Percentiles rank a stretch among this genome's conserved stretches.
These are phyloP conservation scores for Chrysaora quinquecirrha DNA, from an alignment of 30 jellyfish, hydroid and myxozoan genomes.

Conservation along the genomic window DNA sequence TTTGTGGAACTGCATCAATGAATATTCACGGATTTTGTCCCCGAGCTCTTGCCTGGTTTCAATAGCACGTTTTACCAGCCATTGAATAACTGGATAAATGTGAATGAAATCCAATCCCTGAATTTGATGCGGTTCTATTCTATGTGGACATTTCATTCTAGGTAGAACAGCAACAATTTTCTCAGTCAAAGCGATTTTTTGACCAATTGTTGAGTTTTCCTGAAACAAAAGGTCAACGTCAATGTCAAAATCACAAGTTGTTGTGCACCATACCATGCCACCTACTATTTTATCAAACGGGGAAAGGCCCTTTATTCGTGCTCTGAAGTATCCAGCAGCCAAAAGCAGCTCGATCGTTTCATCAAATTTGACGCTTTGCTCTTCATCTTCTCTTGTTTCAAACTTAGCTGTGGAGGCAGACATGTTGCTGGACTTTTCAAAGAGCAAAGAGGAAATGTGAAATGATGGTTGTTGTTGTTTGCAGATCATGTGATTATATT, in stretches of 20 bases:
- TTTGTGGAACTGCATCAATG: conserved; percentile 79
- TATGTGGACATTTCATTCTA: conserved; percentile 97
- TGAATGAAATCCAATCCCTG: conserved; percentile 97
- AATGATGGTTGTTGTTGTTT: conserved; percentile 1
- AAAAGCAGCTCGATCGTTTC: conserved; percentile 83
- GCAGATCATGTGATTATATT: too few relatives aligned
- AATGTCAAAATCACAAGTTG: conserved; percentile 94
- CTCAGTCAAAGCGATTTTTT: conserved; percentile 93
- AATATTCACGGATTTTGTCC: conserved; percentile 84
- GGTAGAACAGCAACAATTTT: conserved; percentile 95
- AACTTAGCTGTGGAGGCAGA: conserved; percentile 20
- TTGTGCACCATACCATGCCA: conserved; percentile 99
- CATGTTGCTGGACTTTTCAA: background rate
- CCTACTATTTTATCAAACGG: conserved; percentile 99
- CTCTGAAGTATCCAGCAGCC: conserved; percentile 99
- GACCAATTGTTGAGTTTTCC: conserved; percentile 96
- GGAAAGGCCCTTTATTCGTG: conserved; percentile 95
- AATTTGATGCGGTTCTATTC: conserved; percentile 98
- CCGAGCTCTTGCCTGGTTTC: conserved; percentile 97
- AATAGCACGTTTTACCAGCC: conserved; percentile 96
- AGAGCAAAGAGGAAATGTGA: background rate
- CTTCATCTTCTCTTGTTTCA: conserved; percentile 99
- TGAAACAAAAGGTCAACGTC: conserved; percentile 96
- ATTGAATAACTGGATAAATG: conserved; percentile 93
- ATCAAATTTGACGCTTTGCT: conserved; percentile 80